Percentiles rank a stretch among this genome's conserved stretches.
phyloP scores from a whole-genome alignment of 2,113 vertebrate species.

The Elephas maximus region DNA sequence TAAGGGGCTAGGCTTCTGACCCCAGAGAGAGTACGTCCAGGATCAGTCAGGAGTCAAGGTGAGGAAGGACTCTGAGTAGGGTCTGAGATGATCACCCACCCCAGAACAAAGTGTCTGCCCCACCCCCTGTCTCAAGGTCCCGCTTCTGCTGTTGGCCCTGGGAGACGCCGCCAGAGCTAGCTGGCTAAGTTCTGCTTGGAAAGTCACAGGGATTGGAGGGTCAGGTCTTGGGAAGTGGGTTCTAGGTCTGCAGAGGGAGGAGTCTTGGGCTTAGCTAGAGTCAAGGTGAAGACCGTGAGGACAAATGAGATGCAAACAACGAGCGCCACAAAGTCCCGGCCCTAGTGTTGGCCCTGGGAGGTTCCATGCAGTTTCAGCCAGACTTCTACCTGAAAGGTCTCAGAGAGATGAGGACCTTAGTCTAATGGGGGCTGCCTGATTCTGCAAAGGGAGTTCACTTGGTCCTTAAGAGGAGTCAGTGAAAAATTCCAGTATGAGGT shows the following conservation, averaged over 20 bases:
- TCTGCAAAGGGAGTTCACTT: background rate
- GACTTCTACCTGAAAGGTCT: background rate
- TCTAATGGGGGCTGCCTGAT: background rate
- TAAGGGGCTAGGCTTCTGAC: rapidly evolving
- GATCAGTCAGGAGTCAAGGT: background rate
- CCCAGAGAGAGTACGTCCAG: background rate
- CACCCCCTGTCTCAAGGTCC: background rate
- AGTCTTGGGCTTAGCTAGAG: background rate
- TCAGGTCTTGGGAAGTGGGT: background rate
- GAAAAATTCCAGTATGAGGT: background rate
- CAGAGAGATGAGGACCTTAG: background rate
- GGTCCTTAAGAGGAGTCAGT: background rate
- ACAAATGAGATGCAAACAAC: background rate
- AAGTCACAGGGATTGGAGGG: background rate
- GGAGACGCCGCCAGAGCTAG: background rate
- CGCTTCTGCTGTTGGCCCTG: no score
- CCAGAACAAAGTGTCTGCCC: background rate
- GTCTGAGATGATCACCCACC: background rate
- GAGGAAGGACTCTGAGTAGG: background rate
- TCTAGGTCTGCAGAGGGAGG: background rate
- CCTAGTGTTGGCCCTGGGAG: background rate
- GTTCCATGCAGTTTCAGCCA: background rate
- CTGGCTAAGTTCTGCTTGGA: background rate
- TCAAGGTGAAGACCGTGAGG: background rate
- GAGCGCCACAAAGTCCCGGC: background rate